These are phyloP conservation scores for Eugnorisma glareosa DNA, from an alignment of 2,888 invertebrate genomes.

Conservation along the genomic window DNA sequence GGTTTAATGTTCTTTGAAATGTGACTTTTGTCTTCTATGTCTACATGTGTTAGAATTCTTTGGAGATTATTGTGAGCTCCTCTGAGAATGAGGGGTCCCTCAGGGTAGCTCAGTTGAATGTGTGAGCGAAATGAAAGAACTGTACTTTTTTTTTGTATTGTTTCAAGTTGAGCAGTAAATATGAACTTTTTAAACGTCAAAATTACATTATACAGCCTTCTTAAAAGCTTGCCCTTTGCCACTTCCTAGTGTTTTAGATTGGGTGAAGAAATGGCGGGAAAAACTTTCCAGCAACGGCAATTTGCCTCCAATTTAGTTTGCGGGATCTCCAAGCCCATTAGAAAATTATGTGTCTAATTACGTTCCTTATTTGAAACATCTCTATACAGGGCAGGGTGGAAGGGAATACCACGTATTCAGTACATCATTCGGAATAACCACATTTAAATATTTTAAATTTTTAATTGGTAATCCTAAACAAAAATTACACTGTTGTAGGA, in stretches of 20 bases:
- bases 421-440: too few species aligned
- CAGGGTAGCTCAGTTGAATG: neutral
- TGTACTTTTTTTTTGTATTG: neutral
- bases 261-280: neutral
- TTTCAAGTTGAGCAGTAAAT: neutral
- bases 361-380: neutral
- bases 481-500: too few species aligned
- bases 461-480: too few species aligned
- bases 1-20: constrained; percentile 15
- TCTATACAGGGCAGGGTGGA: too few species aligned
- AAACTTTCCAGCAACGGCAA: neutral
- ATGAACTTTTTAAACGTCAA: neutral
- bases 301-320: neutral
- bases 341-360: neutral
- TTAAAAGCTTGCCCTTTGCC: neutral
- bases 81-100: neutral
- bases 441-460: too few species aligned
- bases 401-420: too few species aligned
- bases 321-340: neutral
- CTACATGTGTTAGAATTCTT: neutral
- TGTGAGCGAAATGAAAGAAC: neutral
- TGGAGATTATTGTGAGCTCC: constrained; percentile 4
- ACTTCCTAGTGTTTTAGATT: neutral
- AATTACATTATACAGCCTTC: neutral
- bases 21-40: neutral